A percentile compares a stretch with the other conserved stretches of the same genome.
phyloP scores from a whole-genome alignment of 2,113 vertebrate species.

The Zingel zingel region DNA sequence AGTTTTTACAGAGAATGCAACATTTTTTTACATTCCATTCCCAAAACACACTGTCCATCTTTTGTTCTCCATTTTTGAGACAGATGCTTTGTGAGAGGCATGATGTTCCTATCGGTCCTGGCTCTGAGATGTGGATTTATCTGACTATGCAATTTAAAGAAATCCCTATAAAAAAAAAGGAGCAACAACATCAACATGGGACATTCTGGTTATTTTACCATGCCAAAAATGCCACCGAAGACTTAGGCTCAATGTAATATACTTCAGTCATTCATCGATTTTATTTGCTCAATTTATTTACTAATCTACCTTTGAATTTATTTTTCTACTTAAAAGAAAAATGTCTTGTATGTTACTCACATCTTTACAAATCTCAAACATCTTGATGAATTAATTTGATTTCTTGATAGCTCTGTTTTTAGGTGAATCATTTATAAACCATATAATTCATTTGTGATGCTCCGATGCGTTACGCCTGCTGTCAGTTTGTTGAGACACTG shows the following conservation, averaged over 20 bases:
- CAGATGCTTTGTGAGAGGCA: conserved; percentile 69
- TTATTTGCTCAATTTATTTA: conserved; percentile 75
- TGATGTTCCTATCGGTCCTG: conserved; percentile 57
- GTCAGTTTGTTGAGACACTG: conserved; percentile 70
- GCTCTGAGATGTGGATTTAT: conserved; percentile 74
- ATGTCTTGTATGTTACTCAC: conserved; percentile 66
- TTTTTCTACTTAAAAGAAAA: conserved; percentile 77
- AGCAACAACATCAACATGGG: conserved; percentile 56
- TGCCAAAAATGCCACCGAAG: conserved; percentile 62
- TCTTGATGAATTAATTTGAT: conserved; percentile 62
- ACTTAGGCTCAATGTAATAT: conserved; percentile 66
- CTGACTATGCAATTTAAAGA: conserved; percentile 86
- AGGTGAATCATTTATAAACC: conserved; percentile 75
- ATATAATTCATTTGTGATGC: conserved; percentile 71
- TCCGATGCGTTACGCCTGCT: conserved; percentile 70
- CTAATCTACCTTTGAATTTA: conserved; percentile 73
- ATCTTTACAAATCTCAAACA: conserved; percentile 60
- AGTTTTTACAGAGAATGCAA: conserved; percentile 80
- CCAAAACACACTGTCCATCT: conserved; percentile 56
- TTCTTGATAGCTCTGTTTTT: conserved; percentile 70
- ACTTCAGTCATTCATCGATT: conserved; percentile 69
- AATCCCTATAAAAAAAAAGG: conserved; percentile 61
- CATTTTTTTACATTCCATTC: conserved; percentile 73
- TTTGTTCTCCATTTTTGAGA: conserved; percentile 69
- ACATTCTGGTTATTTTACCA: conserved; percentile 61